phyloP scores from a whole-genome alignment of 2,113 vertebrate species.

The Mormyrus iriodes region DNA sequence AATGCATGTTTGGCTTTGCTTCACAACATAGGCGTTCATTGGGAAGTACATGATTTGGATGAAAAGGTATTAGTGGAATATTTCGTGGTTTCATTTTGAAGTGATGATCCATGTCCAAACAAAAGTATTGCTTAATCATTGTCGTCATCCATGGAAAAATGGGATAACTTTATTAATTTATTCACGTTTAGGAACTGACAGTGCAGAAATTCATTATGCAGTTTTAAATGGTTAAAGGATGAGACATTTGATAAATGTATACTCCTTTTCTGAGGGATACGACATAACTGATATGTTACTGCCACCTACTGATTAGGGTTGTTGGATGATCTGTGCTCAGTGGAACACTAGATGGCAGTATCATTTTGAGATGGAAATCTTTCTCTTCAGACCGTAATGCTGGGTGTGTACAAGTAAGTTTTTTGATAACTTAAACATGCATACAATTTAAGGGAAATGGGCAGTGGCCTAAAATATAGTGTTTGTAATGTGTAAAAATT shows the following conservation, averaged over 20 bases:
- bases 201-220: neutral
- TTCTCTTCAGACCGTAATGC: constrained; percentile 31
- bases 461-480: neutral
- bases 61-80: neutral
- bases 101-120: neutral
- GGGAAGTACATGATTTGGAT: neutral
- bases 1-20: constrained; percentile 5
- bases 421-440: neutral
- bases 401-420: constrained; percentile 2
- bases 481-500: neutral
- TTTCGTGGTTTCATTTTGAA: neutral
- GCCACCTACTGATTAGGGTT: neutral
- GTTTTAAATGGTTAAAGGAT: neutral
- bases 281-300: neutral
- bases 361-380: constrained; percentile 40
- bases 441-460: neutral
- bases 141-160: neutral
- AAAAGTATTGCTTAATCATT: neutral
- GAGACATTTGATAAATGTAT: neutral
- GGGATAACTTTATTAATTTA: neutral
- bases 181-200: neutral
- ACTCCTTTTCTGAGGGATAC: neutral
- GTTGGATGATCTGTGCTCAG: neutral
- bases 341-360: constrained; percentile 48
- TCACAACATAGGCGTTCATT: neutral